Conservation (phyloP, 2,113 vertebrate genomes). For the Elanoides forficatus region DNA sequence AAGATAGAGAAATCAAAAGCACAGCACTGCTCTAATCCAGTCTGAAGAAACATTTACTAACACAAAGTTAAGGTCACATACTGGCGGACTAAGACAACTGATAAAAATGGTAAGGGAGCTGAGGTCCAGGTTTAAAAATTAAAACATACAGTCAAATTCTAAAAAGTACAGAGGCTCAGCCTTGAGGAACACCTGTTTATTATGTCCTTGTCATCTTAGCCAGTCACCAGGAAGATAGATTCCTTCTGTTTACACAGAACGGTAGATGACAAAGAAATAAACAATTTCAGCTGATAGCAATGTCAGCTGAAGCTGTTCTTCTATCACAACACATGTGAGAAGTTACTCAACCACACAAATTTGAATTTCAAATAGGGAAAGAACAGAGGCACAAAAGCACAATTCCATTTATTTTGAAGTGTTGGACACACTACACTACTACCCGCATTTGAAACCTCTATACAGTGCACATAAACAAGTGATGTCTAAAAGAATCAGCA, state of each 20-base stretch:
- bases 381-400: not conserved
- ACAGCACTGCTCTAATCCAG: not conserved
- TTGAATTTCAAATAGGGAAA: not conserved
- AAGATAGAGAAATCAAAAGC: not conserved
- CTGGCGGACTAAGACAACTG: not conserved
- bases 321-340: not conserved
- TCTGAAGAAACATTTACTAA: not conserved
- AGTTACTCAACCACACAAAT: not conserved
- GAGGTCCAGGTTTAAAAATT: not conserved
- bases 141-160: not conserved
- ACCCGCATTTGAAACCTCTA: not conserved
- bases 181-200: not conserved
- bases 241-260: not conserved
- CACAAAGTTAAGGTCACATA: not conserved
- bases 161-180: not conserved
- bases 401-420: not conserved
- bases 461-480: not conserved
- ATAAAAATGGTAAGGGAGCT: not conserved
- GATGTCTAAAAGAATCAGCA: not conserved
- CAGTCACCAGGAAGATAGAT: not conserved
- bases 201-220: not conserved
- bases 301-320: not conserved
- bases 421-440: not conserved
- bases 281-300: not conserved
- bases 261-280: not conserved